Base-by-base conservation (phyloP, 2,113 vertebrate genomes). In the Perccottus glenii region DNA sequence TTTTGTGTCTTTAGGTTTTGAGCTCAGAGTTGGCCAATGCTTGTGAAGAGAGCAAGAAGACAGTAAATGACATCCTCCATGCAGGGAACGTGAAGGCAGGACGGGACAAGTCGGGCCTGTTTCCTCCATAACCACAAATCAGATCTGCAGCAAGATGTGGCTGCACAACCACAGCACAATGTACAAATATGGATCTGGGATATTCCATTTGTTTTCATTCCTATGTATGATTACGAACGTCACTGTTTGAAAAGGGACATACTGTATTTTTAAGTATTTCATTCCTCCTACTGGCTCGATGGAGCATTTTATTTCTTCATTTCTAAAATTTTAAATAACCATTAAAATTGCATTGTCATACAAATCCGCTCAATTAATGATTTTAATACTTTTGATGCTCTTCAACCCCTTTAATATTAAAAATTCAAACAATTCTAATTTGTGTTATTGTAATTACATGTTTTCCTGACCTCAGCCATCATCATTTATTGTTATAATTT, bases 21-120 rank as follows among this genome's bases (percentile, higher is more conserved):
- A 98, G 94, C 79, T 98, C 96, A 0, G 98, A 99, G 91, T 75
- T 99, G 88, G 96, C 97, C 75, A 96, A 96, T 0, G 96, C 97
- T 75, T 94, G 96, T 0, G 98, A 99, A 51, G 97, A 99, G 55
- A 95, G 87, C 59, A 99, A 96, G 96, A 99, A 98, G 87, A 99
- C 98, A 0, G 87, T 91, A 71, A 99, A 99, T 9, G 98, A 99
- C 65, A 92, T 99, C 64, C 94, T 99, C 87, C 98, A 99, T 0
- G 97, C 96, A 0, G 96, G 98, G 87, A 99, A 99, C 84, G 95
- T 98, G 94, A 85, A 92, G 15, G 94, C 94, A 0, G 98, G 98
- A 53, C 94, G 97, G 69, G 98, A 99, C 92, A 99, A 99, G 87
- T 85, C 82, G 83, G 83, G 86, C 85, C 75, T 90, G 82, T 82